A percentile compares a stretch with the other conserved stretches of the same genome.
Evolutionary conservation across 2,888 invertebrate genomes (phyloP).

Genomic region (Drepana falcataria): DNA sequence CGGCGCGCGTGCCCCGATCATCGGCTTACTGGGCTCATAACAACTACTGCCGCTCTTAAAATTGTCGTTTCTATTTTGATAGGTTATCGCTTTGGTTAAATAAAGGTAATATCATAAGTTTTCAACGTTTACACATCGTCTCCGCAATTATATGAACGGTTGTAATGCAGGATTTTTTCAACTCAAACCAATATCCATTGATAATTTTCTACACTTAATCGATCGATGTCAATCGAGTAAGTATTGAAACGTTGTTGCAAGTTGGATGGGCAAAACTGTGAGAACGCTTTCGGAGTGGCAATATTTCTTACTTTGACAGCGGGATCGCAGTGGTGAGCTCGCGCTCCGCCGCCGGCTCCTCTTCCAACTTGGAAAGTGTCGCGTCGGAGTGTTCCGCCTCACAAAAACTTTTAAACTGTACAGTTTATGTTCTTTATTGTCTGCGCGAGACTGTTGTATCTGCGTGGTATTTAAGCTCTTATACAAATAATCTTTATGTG

Average conservation of each 20-base stretch:
- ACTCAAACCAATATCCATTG: not conserved
- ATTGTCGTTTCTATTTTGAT: constrained; percentile 34
- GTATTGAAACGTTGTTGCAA: constrained; percentile 36
- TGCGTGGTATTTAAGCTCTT: constrained; percentile 58
- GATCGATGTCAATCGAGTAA: constrained; percentile 16
- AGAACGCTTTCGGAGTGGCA: constrained; percentile 37
- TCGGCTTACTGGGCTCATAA: constrained; percentile 44
- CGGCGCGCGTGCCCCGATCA: constrained; percentile 44
- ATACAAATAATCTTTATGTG: constrained; percentile 42
- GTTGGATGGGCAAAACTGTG: constrained; percentile 35
- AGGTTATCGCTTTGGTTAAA: constrained; percentile 15
- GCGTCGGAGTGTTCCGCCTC: constrained; percentile 53
- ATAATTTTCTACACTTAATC: constrained; percentile 4
- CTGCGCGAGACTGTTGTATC: constrained; percentile 52
- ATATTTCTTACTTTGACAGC: constrained; percentile 73
- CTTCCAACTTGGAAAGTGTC: constrained; percentile 63
- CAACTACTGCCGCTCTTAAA: constrained; percentile 40
- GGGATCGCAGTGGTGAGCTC: constrained; percentile 43
- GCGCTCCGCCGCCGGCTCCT: constrained; percentile 45
- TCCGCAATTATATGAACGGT: no score
- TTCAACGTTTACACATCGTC: not conserved
- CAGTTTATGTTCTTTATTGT: constrained; percentile 73
- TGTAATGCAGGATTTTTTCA: no score
- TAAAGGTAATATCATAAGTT: constrained; percentile 3
- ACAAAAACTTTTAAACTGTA: constrained; percentile 68